These are phyloP conservation scores for Tautogolabrus adspersus DNA, from an alignment of 2,113 vertebrate genomes.

Conservation along the genomic window DNA sequence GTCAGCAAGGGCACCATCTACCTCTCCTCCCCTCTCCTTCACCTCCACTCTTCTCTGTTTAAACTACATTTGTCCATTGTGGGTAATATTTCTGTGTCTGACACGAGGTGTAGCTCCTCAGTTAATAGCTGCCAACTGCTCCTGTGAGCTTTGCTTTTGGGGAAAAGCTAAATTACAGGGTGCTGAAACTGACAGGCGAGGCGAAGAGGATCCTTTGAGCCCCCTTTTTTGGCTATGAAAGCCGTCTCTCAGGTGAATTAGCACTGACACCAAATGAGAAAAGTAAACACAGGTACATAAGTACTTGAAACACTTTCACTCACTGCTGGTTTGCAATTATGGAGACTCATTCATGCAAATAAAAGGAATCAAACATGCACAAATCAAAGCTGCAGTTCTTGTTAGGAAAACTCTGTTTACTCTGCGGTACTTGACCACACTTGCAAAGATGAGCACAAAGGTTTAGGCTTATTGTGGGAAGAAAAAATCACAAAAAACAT, in stretches of 20 bases:
- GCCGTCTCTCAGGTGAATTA: constrained; percentile 29
- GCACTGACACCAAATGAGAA: constrained; percentile 39
- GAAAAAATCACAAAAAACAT: not conserved
- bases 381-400: constrained; percentile 19
- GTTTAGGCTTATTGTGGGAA: constrained; percentile 27
- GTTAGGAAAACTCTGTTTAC: constrained; percentile 20
- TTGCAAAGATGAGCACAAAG: not conserved
- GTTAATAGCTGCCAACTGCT: constrained; percentile 57
- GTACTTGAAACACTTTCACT: constrained; percentile 32
- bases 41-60: constrained; percentile 21
- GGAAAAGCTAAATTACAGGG: constrained; percentile 59
- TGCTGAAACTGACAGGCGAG: constrained; percentile 55
- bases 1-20: not conserved
- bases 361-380: constrained; percentile 32
- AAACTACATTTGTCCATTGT: constrained; percentile 9
- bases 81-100: constrained; percentile 54
- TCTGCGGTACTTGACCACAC: constrained; percentile 22
- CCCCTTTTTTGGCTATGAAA: constrained; percentile 32
- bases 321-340: constrained; percentile 35
- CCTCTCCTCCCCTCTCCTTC: constrained; percentile 28
- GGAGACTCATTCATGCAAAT: constrained; percentile 25
- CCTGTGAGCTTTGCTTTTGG: constrained; percentile 61
- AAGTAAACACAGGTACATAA: constrained; percentile 44
- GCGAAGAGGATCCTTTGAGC: constrained; percentile 22
- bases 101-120: constrained; percentile 45